phyloP scores from a whole-genome alignment of 2,888 invertebrate species.

The Morpho helenor region DNA sequence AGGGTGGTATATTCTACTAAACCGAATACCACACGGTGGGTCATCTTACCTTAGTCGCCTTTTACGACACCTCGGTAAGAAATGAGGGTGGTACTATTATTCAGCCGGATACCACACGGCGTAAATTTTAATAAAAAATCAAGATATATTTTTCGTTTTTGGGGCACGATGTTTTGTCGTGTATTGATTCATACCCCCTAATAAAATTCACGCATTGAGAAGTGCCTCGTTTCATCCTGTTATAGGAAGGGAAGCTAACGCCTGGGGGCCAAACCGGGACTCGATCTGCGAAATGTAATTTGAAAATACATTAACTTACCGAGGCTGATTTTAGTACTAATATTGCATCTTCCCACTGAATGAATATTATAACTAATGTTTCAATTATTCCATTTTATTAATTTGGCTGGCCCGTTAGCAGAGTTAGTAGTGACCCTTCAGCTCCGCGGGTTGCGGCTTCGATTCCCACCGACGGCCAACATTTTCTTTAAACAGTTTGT shows the following conservation, averaged over 20 bases:
- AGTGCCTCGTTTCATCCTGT: slow-evolving; percentile 56
- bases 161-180: slow-evolving; percentile 45
- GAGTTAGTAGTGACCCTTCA: too few species aligned
- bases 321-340: background rate
- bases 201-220: slow-evolving; percentile 67
- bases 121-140: slow-evolving; percentile 4
- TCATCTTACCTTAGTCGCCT: too few species aligned
- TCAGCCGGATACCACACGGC: background rate
- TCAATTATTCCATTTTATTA: too few species aligned
- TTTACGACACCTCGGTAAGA: too few species aligned
- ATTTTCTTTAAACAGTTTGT: too few species aligned
- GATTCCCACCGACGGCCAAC: too few species aligned
- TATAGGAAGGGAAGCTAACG: slow-evolving; percentile 49
- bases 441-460: too few species aligned
- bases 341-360: background rate
- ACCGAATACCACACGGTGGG: too few species aligned
- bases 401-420: too few species aligned
- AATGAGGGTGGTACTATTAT: too few species aligned
- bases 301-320: slow-evolving; percentile 23
- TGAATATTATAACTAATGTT: too few species aligned
- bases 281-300: slow-evolving; percentile 46
- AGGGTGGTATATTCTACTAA: too few species aligned
- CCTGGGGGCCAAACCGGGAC: slow-evolving; percentile 51
- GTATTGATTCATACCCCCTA: slow-evolving; percentile 72
- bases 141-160: slow-evolving; percentile 41